phyloP scores from a whole-genome alignment of 2,797 vertebrate species.

The Chrysocyon brachyurus region DNA sequence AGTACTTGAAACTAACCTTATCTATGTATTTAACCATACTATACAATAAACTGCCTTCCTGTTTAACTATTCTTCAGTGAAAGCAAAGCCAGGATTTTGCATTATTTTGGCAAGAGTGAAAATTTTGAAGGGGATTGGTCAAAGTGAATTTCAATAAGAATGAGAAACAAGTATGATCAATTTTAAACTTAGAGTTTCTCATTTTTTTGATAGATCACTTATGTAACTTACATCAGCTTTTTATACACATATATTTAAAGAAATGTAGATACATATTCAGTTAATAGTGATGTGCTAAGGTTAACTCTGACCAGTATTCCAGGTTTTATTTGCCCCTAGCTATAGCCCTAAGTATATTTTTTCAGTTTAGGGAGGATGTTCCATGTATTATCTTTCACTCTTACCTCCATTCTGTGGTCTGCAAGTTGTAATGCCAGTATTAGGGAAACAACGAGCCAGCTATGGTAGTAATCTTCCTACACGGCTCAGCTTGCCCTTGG shows the following conservation, averaged over 20 bases:
- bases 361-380: constrained; percentile 27
- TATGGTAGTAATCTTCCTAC: background rate
- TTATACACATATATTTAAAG: background rate
- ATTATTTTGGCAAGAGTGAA: constrained; percentile 70
- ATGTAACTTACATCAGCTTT: background rate
- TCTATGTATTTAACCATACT: background rate
- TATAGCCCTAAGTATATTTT: background rate
- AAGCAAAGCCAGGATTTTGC: constrained; percentile 23
- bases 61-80: constrained; percentile 16
- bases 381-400: background rate
- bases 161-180: constrained; percentile 2
- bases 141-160: background rate
- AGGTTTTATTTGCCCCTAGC: constrained; percentile 7
- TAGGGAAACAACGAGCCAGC: background rate
- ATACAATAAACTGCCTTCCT: background rate
- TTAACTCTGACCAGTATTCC: constrained; percentile 33
- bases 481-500: background rate
- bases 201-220: background rate
- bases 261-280: background rate
- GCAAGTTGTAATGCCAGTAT: background rate
- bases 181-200: background rate
- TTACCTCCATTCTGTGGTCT: background rate
- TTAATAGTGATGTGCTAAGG: background rate
- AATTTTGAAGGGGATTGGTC: constrained; percentile 53
- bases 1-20: constrained; percentile 28